Evolutionary conservation across 2,113 vertebrate species (phyloP), one percentile per base, ranked within the genome.

Genomic region (Psammodynastes pulverulentus): DNA sequence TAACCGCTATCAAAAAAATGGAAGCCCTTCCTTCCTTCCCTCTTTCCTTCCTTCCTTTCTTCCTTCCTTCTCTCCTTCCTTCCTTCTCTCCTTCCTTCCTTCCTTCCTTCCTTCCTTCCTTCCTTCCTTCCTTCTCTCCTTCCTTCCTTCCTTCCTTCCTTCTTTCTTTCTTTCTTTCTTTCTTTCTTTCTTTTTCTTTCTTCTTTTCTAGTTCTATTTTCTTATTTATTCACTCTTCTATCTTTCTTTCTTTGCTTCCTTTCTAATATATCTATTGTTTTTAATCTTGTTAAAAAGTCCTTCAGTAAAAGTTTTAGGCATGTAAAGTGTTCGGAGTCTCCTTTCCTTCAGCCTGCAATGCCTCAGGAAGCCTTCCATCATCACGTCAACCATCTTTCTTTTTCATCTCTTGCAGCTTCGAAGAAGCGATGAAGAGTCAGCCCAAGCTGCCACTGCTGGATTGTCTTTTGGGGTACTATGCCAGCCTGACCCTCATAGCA

Each of bases 351-450:
- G 52, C 12, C 88, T 29, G 21, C 5, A 7, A 3, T 0, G 43
- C 43, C 15, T 48, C 5, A 3, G 67, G n/a, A 39, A 72, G n/a
- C 2, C 67, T 72, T 7, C 67, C 2, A 0, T 24, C 5, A 15
- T 7, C 7, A 17, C 1, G 21, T 58, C 15, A n/a, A 10, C 1
- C 1, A 79, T 26, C 21, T 23, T n/a, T 88, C 90, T 0, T 93
- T 95, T 19, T 95, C 85, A 90, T 86, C 91, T 5, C 0, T 26
- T 34, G 23, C 97, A 99, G 99, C 94, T 98, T 99, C 95, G 98
- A 97, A 0, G 97, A 98, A 94, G 99, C 98, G 24, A 98, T 99
- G 98, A 98, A 97, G 96, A 96, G 92, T 67, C 98, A 99, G 93
- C 97, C 98, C 0, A 97, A 95, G 95, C 96, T 98, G 97, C 97